phyloP scores from a whole-genome alignment of 2,797 vertebrate genomes.

The Phataginus tricuspis region DNA sequence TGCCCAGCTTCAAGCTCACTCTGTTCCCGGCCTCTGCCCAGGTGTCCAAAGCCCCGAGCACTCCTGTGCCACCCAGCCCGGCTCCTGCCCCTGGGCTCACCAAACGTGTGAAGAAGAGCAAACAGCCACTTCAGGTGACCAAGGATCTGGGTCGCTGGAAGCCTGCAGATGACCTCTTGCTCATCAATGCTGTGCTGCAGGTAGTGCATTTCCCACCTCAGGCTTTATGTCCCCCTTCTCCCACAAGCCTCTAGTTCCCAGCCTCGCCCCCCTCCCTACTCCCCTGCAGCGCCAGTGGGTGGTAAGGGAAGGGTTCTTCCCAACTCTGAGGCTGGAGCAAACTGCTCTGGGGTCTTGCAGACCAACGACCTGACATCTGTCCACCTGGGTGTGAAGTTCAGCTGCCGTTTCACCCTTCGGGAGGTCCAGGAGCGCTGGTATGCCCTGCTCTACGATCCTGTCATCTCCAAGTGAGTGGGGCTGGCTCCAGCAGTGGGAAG shows the following conservation, averaged over 20 bases:
- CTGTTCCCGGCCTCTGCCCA: conserved; percentile 60
- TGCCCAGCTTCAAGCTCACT: neutral
- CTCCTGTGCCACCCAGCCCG: conserved; percentile 90
- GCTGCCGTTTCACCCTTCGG: conserved; percentile 95
- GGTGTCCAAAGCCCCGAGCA: conserved; percentile 91
- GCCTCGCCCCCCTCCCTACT: neutral
- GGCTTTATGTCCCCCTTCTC: neutral
- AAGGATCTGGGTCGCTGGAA: conserved; percentile 97
- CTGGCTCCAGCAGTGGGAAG: neutral
- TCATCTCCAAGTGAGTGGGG: conserved; percentile 95
- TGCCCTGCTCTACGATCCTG: conserved; percentile 95
- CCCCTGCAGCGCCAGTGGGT: neutral
- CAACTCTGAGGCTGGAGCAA: neutral
- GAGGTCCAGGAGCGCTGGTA: conserved; percentile 99
- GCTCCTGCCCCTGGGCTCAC: conserved; percentile 91
- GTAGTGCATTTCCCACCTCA: conserved; percentile 79
- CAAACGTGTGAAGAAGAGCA: conserved; percentile 97
- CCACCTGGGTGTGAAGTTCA: conserved; percentile 97
- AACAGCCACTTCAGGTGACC: conserved; percentile 95
- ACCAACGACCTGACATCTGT: conserved; percentile 96
- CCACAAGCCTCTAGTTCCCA: neutral
- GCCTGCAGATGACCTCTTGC: conserved; percentile 94
- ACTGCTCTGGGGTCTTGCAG: conserved; percentile 82
- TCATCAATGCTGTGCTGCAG: conserved; percentile 97
- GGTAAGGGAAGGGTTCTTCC: neutral